Evolutionary conservation across 2,888 invertebrate species (phyloP), one percentile per base, ranked within the genome.

Genomic region (Aphodius granarius): DNA sequence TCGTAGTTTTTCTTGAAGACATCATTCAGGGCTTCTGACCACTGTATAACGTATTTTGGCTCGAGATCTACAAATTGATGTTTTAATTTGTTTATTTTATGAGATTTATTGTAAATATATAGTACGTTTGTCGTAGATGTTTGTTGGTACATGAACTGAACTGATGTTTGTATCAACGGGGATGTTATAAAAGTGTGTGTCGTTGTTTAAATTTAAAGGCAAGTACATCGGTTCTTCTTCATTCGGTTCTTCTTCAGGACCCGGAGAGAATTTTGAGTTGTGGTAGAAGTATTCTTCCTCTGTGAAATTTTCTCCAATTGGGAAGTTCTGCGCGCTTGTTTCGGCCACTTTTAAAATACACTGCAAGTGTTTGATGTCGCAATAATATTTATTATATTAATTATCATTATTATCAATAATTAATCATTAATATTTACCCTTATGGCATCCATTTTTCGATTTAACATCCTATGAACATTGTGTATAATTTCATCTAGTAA

Each of bases 91-190:
- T 16, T 63, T 63, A 63, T 16, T 3, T 62, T 62, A 65, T 6
- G 16, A 3, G 43, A 9, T 9, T 43, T 13, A 9, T 9, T 17
- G 19, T 62, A 21, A 5, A 13, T 13, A 63, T 66, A 63, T 20
- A 85, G 87, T 88, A 94, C 95, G 91, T 89, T 90, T 89, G 86
- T 96, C 97, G 88, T 92, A 97, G 76, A 98, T 94, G 88, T 97
- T 97, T 23, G 97, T 96, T 3, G 98, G 98, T 21, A 98, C 94
- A 86, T 98, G 98, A 72, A 98, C 95, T 78, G 97, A 94, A 84
- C 96, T 96, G 81, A 91, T 90, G 75, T 89, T 91, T 13, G 94
- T 94, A 85, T 95, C 95, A 15, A 96, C 94, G 63, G 92, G 91
- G 78, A 95, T 92, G 84, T 95, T 92, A 86, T 95, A 95, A 87